phyloP scores from a whole-genome alignment of 2,113 vertebrate species.

The Spheniscus mendiculus region DNA sequence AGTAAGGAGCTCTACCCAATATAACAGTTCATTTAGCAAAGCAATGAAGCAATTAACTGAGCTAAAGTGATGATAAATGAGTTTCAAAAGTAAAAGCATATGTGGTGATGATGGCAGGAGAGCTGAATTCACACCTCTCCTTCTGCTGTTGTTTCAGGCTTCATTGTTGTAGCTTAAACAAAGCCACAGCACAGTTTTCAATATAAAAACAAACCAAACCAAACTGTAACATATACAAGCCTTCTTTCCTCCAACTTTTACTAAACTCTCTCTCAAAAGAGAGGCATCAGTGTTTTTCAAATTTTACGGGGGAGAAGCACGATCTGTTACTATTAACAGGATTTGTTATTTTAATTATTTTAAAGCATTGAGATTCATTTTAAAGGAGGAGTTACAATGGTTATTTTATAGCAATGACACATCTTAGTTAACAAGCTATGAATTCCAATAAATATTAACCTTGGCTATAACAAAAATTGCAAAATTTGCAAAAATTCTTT shows the following conservation, averaged over 20 bases:
- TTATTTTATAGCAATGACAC: background rate
- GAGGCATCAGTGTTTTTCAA: background rate
- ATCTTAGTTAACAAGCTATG: background rate
- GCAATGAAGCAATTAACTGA: background rate
- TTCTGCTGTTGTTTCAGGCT: background rate
- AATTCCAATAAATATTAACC: background rate
- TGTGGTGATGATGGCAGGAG: background rate
- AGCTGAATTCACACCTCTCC: background rate
- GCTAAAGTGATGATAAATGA: background rate
- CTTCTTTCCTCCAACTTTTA: background rate
- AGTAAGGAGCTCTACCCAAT: background rate
- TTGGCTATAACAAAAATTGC: background rate
- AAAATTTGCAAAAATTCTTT: too few species aligned
- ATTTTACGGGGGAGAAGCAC: background rate
- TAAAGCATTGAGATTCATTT: background rate
- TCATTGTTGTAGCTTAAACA: background rate
- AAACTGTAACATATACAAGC: background rate
- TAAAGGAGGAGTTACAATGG: background rate
- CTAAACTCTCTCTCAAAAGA: background rate
- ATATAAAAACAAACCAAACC: background rate
- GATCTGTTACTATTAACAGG: background rate
- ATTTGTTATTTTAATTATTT: background rate
- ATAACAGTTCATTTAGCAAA: background rate
- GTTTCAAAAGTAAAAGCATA: constrained; percentile 1
- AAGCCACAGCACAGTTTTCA: background rate